Percentiles rank a stretch among this genome's conserved stretches.
These are phyloP conservation scores for Hetaerina titia DNA, from an alignment of 2,888 invertebrate genomes.

Conservation along the genomic window DNA sequence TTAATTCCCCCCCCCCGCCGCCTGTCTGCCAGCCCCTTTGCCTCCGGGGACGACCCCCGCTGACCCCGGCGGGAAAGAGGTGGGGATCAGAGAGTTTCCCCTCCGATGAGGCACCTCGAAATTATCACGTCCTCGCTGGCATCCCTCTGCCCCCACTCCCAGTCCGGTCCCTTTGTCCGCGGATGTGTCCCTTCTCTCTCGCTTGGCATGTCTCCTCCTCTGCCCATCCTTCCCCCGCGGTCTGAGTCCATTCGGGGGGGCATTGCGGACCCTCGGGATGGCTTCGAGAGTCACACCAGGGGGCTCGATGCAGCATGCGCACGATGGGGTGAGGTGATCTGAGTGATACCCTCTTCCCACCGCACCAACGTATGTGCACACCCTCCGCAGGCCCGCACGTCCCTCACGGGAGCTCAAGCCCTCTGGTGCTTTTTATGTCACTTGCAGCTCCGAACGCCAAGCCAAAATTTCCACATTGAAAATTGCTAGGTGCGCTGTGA, in stretches of 20 bases:
- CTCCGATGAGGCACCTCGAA: not conserved
- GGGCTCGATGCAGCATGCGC: no score
- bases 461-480: no score
- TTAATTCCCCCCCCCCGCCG: no score
- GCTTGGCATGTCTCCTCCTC: not conserved
- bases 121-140: constrained; percentile 13
- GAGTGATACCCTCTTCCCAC: not conserved
- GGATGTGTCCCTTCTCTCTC: not conserved
- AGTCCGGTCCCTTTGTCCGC: not conserved
- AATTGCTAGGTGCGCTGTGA: no score
- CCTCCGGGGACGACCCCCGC: no score
- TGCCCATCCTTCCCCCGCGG: not conserved
- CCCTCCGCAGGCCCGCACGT: no score
- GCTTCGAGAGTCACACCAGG: no score
- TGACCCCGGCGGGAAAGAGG: not conserved
- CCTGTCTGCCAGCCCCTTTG: no score
- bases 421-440: no score
- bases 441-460: no score
- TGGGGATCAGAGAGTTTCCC: not conserved
- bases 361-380: not conserved
- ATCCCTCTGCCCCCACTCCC: not conserved
- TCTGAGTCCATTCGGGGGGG: not conserved
- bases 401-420: no score
- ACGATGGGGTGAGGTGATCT: not conserved
- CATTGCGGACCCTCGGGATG: no score